Evolutionary conservation across 53 echinoderm and acorn worm species (phyloP).

Genomic region (Pentamera pediparva): DNA sequence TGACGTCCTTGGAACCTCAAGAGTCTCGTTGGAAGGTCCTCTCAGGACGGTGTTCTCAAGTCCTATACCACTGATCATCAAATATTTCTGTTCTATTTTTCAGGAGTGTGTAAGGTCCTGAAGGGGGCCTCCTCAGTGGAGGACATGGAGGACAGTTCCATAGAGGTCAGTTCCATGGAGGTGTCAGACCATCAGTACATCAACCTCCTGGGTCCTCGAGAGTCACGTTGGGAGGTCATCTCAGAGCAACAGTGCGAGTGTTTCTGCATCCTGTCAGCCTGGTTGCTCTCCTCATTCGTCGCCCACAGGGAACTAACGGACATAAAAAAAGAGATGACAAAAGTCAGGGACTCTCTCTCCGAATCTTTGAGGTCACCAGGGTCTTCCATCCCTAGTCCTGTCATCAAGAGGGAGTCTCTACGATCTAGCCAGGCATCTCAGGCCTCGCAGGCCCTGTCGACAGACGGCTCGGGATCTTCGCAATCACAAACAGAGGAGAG

Average conservation of each 20-base stretch:
- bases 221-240: conserved; percentile 7
- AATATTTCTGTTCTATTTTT: too few species aligned
- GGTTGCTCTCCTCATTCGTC: conserved; percentile 46
- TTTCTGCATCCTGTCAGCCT: conserved; percentile 36
- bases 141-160: background rate
- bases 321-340: background rate
- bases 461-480: too few species aligned
- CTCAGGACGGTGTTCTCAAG: too few species aligned
- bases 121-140: background rate
- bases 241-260: conserved; percentile 36
- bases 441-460: background rate
- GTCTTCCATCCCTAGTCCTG: background rate
- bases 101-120: too few species aligned
- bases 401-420: background rate
- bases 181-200: conserved; percentile 32
- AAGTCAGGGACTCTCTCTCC: background rate
- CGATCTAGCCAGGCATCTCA: background rate
- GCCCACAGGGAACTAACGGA: conserved; percentile 17
- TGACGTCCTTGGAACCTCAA: too few species aligned
- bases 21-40: too few species aligned
- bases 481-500: background rate
- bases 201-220: conserved; percentile 28
- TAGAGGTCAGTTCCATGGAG: background rate
- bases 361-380: background rate
- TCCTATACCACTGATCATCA: too few species aligned